These are phyloP conservation scores for Prionailurus bengalensis DNA, from an alignment of 2,113 vertebrate species.

Conservation along the genomic window DNA sequence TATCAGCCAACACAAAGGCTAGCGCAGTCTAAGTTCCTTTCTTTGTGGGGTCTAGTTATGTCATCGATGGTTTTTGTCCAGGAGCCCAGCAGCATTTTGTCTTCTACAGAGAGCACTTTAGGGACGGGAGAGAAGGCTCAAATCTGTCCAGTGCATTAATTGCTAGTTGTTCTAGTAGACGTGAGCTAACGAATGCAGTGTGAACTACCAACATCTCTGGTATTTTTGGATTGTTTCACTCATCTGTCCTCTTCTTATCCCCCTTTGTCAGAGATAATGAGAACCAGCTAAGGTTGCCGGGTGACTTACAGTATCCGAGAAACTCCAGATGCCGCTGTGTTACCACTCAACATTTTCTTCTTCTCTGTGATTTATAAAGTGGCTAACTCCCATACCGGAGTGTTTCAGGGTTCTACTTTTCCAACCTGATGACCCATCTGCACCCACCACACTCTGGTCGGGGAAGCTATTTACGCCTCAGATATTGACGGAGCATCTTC, in stretches of 20 bases:
- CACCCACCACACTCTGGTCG: background rate
- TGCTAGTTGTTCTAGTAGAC: background rate
- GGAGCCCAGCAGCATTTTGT: background rate
- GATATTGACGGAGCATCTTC: background rate
- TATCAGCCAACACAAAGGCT: background rate
- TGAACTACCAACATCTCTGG: background rate
- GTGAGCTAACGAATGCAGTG: background rate
- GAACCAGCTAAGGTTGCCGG: conserved; percentile 11
- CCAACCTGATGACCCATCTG: background rate
- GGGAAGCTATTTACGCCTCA: background rate
- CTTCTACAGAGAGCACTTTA: background rate
- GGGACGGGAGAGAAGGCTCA: background rate
- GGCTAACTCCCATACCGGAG: background rate
- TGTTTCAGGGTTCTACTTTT: conserved; percentile 8
- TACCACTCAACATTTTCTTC: conserved; percentile 33
- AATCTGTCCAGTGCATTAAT: background rate
- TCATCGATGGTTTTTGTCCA: background rate
- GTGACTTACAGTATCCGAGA: conserved; percentile 34
- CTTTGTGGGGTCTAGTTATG: background rate
- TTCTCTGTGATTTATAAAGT: conserved; percentile 52
- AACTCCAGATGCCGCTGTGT: conserved; percentile 39
- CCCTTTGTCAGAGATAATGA: conserved; percentile 5
- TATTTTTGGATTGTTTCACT: background rate
- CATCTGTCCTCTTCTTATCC: background rate
- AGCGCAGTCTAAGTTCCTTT: background rate